phyloP scores from a whole-genome alignment of 2,888 invertebrate genomes.

The Caenorhabditis zanzibari region DNA sequence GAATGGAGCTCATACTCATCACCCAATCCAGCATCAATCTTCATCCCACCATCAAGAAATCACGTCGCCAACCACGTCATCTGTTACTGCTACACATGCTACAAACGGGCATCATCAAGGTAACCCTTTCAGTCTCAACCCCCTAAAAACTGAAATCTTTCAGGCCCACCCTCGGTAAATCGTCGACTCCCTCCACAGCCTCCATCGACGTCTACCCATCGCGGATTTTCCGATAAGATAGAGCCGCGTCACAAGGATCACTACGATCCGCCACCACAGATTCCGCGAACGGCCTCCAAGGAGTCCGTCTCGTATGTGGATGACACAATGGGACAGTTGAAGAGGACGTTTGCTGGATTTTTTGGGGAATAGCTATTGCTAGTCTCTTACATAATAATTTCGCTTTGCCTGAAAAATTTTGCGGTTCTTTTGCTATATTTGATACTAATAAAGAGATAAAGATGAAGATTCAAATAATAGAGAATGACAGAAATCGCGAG shows the following conservation, averaged over 20 bases:
- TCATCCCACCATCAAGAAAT: slow-evolving; percentile 4
- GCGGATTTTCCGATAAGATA: slow-evolving; percentile 26
- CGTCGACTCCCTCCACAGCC: slow-evolving; percentile 37
- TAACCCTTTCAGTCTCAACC: neutral
- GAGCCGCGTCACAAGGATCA: slow-evolving; percentile 51
- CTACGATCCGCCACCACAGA: slow-evolving; percentile 51
- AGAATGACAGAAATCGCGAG: too few relatives aligned
- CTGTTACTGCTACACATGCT: neutral
- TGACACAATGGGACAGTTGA: slow-evolving; percentile 78
- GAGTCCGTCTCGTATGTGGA: slow-evolving; percentile 72
- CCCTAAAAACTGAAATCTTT: neutral
- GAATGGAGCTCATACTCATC: slow-evolving; percentile 14
- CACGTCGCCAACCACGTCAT: slow-evolving; percentile 4
- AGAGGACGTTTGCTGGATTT: slow-evolving; percentile 76
- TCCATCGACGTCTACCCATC: slow-evolving; percentile 16
- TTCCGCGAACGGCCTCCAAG: slow-evolving; percentile 55
- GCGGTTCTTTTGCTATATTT: slow-evolving; percentile 2
- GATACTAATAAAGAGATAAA: too few relatives aligned
- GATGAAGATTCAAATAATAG: neutral
- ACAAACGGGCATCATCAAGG: slow-evolving; percentile 32
- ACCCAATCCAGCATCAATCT: neutral
- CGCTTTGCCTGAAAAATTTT: slow-evolving; percentile 5
- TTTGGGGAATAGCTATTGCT: slow-evolving; percentile 75
- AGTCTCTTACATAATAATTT: neutral
- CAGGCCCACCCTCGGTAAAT: neutral